Conservation (phyloP, 2,888 invertebrate genomes). For the Orthosia cruda region DNA sequence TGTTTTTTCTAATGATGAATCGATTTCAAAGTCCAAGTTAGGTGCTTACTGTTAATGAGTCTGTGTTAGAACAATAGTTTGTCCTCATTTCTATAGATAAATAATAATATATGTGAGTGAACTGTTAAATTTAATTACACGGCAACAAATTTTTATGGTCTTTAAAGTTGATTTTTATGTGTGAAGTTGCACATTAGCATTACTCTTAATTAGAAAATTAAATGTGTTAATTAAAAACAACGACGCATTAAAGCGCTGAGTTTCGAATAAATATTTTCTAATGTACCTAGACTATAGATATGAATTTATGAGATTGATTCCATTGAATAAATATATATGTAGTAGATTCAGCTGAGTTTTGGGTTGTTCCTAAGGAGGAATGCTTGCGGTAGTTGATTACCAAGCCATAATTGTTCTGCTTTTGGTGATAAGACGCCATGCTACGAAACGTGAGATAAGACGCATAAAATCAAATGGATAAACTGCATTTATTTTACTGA, state of each 20-base stretch:
- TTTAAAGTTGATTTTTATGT: slow-evolving; percentile 16
- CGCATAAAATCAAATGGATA: background rate
- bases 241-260: slow-evolving; percentile 4
- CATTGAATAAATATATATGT: background rate
- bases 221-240: slow-evolving; percentile 28
- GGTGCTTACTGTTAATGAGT: slow-evolving; percentile 11
- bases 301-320: slow-evolving; percentile 1
- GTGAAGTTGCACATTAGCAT: slow-evolving; percentile 13
- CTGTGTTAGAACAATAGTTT: background rate
- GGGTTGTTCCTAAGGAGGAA: background rate
- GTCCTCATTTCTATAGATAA: slow-evolving; percentile 8
- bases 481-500: background rate
- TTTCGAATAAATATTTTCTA: slow-evolving; percentile 31
- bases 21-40: background rate
- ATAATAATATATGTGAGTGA: background rate
- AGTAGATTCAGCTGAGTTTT: background rate
- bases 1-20: background rate
- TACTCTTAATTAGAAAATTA: slow-evolving; percentile 33
- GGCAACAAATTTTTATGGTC: slow-evolving; percentile 12
- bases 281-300: background rate
- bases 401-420: no score
- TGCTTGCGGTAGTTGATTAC: background rate
- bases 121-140: slow-evolving; percentile 17
- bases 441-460: background rate
- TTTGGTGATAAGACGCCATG: background rate